Evolutionary conservation across 2,888 invertebrate genomes (phyloP), one percentile per base, ranked within the genome.

Genomic region (Chaitophorus viminalis): DNA sequence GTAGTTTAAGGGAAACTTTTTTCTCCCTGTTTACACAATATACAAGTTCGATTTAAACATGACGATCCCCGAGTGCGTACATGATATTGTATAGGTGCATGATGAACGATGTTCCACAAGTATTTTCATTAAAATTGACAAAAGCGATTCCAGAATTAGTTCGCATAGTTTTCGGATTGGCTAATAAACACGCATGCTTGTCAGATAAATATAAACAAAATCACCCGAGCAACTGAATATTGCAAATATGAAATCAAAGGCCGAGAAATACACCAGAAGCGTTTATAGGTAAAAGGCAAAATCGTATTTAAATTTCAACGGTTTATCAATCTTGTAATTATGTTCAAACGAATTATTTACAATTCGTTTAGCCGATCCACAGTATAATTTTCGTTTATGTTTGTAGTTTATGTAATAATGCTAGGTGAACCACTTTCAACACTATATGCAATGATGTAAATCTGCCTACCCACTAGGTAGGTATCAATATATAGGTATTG

Each of bases 81-180:
- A 29, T 68, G 9, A n/a, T 29, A 29, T 52, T 25, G 1, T 60
- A 60, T 9, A 33, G 54, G 54, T 60, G 14, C n/a, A n/a, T 25
- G 1, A 39, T 33, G 60, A 36, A 65, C 11, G 18, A 81, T 6
- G 21, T 68, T 14, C n/a, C 14, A 33, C 33, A 18, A 72, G 82
- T 72, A 54, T 82, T 82, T 72, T 52, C 33, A 82, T 82, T 82
- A 54, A 52, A 54, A 9, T 72, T 72, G 82, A 36, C n/a, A 33
- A 82, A 82, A 52, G 52, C 33, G 33, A 52, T 82, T 70, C 72
- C 70, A 33, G 29, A 33, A 54, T 33, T 9, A 17, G 18, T 31
- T 33, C n/a, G 33, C 72, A n/a, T 18, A 72, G 72, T 82, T 82
- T 54, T n/a, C 72, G 1, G 4, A 82, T n/a, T 18, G 33, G 54